Conservation (phyloP, 2,888 invertebrate genomes). For the Chamaedrilus cognettii region DNA sequence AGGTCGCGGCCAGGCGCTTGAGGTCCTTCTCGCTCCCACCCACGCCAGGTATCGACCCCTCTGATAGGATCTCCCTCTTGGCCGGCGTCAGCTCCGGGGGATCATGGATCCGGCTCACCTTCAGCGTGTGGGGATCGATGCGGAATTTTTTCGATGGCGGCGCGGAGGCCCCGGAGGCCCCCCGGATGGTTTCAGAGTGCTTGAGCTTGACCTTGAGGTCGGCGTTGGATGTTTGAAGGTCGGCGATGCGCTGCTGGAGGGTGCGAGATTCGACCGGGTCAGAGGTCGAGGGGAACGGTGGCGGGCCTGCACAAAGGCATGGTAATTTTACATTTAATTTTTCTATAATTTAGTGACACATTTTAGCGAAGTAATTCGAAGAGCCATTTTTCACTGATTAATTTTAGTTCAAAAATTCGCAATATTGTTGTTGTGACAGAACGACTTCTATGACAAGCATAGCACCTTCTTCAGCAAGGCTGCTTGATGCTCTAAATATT, state of each 20-base stretch:
- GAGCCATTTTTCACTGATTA: too few relatives aligned
- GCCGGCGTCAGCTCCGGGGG: background rate
- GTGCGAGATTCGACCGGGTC: background rate
- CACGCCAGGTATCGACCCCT: too few relatives aligned
- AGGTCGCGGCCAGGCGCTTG: background rate
- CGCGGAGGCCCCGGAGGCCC: background rate
- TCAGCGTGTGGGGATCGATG: conserved; percentile 11
- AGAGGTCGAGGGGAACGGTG: background rate
- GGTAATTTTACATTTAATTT: too few relatives aligned
- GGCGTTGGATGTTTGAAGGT: conserved; percentile 6
- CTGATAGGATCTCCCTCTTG: background rate
- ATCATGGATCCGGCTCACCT: conserved; percentile 9
- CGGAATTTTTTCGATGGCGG: conserved; percentile 9
- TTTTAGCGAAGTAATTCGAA: too few relatives aligned
- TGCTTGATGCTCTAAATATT: too few relatives aligned
- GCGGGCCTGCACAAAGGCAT: conserved; percentile 3
- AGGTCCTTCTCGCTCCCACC: conserved; percentile 14
- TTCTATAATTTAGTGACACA: too few relatives aligned
- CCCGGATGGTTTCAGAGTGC: conserved; percentile 8
- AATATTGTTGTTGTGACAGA: too few relatives aligned
- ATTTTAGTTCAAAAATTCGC: too few relatives aligned
- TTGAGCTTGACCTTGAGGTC: conserved; percentile 17
- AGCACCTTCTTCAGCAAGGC: too few relatives aligned
- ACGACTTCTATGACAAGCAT: too few relatives aligned
- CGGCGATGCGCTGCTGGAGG: conserved; percentile 8